Evolutionary conservation across 2,113 vertebrate species (phyloP).

Genomic region (Penelope pileata): DNA sequence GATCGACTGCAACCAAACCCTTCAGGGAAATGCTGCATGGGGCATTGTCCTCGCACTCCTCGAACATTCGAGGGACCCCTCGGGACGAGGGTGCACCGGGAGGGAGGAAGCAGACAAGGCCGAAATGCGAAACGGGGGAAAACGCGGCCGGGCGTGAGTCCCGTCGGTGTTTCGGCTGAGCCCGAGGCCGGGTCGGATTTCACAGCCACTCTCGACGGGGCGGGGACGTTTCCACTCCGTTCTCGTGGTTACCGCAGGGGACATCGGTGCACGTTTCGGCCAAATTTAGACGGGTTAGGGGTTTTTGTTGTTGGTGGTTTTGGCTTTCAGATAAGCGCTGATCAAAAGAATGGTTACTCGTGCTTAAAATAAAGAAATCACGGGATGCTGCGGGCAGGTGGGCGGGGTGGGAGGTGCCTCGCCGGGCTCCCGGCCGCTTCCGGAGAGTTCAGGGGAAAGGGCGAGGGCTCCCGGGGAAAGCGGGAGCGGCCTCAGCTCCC

Average conservation of each 20-base stretch:
- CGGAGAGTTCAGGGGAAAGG: neutral
- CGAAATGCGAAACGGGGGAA: slow-evolving; percentile 18
- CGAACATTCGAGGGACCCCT: neutral
- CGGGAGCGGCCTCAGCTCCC: neutral
- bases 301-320: neutral
- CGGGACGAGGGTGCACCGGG: neutral
- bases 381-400: neutral
- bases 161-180: slow-evolving; percentile 1
- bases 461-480: neutral
- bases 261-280: neutral
- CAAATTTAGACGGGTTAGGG: neutral
- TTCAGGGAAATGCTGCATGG: neutral
- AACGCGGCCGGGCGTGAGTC: slow-evolving; percentile 52
- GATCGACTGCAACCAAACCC: neutral
- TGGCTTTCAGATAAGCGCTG: neutral
- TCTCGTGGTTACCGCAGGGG: neutral
- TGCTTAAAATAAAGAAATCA: neutral
- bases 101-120: slow-evolving; percentile 63
- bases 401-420: neutral
- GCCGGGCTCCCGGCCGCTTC: neutral
- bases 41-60: neutral
- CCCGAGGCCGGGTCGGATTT: slow-evolving; percentile 41
- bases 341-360: neutral
- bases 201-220: neutral
- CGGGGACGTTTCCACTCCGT: neutral